phyloP scores from a whole-genome alignment of 1,140 invertebrate species.

The Telenomus remus region DNA sequence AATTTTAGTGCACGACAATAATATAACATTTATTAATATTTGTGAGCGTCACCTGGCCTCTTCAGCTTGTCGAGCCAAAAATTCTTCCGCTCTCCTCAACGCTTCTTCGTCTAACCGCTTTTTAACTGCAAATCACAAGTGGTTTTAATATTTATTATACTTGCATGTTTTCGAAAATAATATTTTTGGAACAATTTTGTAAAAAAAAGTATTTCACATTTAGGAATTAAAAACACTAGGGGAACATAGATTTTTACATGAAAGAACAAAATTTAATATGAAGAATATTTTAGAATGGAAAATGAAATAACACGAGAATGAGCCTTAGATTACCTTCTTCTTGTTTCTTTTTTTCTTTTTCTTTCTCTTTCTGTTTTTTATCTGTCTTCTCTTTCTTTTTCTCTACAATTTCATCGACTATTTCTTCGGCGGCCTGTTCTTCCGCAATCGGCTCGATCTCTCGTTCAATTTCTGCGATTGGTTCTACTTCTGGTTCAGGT shows the following conservation, averaged over 20 bases:
- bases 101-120: conserved; percentile 57
- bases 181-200: not conserved
- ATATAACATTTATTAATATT: conserved; percentile 45
- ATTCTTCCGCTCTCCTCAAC: conserved; percentile 62
- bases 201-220: no score
- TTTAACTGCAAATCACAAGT: conserved; percentile 37
- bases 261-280: no score
- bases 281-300: no score
- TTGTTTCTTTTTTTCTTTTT: conserved; percentile 49
- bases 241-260: not conserved
- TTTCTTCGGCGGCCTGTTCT: conserved; percentile 29
- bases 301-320: not conserved
- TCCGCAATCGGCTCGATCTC: conserved; percentile 34
- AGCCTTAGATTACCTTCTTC: conserved; percentile 51
- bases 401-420: conserved; percentile 52
- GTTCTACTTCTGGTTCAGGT: conserved; percentile 44
- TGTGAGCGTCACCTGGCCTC: conserved; percentile 63
- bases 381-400: conserved; percentile 58
- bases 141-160: not conserved
- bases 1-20: conserved; percentile 28
- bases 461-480: conserved; percentile 33
- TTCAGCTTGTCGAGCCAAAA: conserved; percentile 64
- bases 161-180: not conserved
- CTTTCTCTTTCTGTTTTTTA: conserved; percentile 54
- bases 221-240: not conserved